Evolutionary conservation across 2,888 invertebrate genomes (phyloP), one percentile per base, ranked within the genome.

Genomic region (Pheosia tremula): DNA sequence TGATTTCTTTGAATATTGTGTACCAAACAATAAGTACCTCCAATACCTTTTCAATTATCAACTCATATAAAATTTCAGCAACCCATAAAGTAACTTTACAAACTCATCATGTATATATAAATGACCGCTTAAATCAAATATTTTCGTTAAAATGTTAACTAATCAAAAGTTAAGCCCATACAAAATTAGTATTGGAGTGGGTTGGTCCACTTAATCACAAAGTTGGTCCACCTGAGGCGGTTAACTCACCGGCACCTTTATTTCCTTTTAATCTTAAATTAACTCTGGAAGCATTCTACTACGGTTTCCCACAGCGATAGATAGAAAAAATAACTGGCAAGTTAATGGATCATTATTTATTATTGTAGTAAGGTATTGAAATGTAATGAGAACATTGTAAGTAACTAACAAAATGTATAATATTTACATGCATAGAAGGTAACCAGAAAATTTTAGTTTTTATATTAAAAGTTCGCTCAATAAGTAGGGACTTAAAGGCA

Each of bases 211-310:
- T 78, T 75, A 73, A 77, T 77, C 74, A 77, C 76, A 71, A 74
- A 78, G 77, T 76, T 77, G 75, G 75, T 73, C 77, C 69, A 71
- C 72, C 73, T 72, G 75, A 75, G 75, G 75, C 73, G 68, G 72
- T 72, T 75, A 78, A 76, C 72, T 75, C 71, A 71, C 69, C 71
- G 72, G 70, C 71, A 75, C 77, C 77, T 76, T 80, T 78, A 79
- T 81, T 81, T 77, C 74, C 80, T 80, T 83, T 81, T 74, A 83
- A 82, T 80, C 78, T 83, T 80, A 78, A 81, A 81, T 79, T 83
- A 80, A 79, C 79, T 80, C 74, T 67, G 74, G 75, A 75, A 72
- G 76, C 78, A 79, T 79, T 76, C 68, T 53, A 61, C 58, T 53
- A 43, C 54, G 61, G 62, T 57, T 67, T 62, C 45, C 43, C 3